Evolutionary conservation across 2,888 invertebrate species (phyloP).

Genomic region (Bembecia ichneumoniformis): DNA sequence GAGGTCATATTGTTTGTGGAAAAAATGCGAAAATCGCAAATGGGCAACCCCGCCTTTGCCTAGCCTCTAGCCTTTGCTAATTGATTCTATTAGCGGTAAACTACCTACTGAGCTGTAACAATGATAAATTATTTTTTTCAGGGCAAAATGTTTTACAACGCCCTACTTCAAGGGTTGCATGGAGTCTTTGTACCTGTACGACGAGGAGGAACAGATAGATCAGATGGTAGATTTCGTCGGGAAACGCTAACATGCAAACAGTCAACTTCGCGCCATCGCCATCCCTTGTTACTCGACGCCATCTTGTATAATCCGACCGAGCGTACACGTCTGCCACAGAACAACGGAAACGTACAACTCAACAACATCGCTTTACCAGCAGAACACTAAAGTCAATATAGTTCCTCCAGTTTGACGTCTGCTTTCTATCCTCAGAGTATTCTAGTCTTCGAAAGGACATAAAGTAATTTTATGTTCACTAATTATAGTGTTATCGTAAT

Average conservation of each 20-base stretch:
- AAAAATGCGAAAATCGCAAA: no score
- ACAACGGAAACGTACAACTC: constrained; percentile 21
- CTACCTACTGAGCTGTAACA: no score
- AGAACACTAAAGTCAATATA: constrained; percentile 35
- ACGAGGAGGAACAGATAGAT: constrained; percentile 83
- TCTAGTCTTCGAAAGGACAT: constrained; percentile 68
- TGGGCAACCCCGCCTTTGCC: no score
- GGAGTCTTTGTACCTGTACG: constrained; percentile 82
- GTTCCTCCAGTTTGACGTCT: constrained; percentile 57
- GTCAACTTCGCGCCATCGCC: constrained; percentile 35
- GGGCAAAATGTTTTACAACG: constrained; percentile 84
- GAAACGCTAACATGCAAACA: constrained; percentile 61
- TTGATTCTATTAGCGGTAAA: no score
- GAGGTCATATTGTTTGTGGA: no score
- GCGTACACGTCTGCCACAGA: constrained; percentile 28
- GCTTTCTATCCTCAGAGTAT: constrained; percentile 71
- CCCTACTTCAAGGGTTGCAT: constrained; percentile 86
- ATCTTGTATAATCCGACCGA: constrained; percentile 35
- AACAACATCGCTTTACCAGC: constrained; percentile 50
- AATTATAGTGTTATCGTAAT: constrained; percentile 61
- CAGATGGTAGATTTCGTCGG: constrained; percentile 87
- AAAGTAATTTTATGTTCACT: constrained; percentile 54
- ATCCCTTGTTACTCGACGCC: constrained; percentile 21
- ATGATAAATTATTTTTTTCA: constrained; percentile 44
- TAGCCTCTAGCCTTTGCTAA: no score